Evolutionary conservation across 2,888 invertebrate species (phyloP).

Genomic region (Cecidostiba fungosa): DNA sequence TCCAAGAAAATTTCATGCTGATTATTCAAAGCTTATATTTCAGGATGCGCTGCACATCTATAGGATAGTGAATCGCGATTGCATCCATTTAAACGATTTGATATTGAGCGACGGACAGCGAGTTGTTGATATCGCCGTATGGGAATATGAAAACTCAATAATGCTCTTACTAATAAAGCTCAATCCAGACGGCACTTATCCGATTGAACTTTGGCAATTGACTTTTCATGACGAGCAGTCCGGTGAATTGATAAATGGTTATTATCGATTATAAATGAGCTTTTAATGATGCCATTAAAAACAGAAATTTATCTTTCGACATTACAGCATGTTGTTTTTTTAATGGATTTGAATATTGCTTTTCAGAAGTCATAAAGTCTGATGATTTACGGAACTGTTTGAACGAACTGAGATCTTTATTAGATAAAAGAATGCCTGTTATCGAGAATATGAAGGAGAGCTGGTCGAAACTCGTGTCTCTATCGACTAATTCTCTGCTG

Average conservation of each 20-base stretch:
- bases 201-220: slow-evolving; percentile 68
- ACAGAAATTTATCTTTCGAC: no score
- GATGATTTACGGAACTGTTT: slow-evolving; percentile 65
- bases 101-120: slow-evolving; percentile 59
- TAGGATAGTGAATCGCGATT: slow-evolving; percentile 65
- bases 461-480: slow-evolving; percentile 67
- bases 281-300: neutral
- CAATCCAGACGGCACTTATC: slow-evolving; percentile 57
- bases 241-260: slow-evolving; percentile 11
- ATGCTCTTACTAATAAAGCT: slow-evolving; percentile 67
- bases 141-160: slow-evolving; percentile 61
- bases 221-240: slow-evolving; percentile 14
- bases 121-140: slow-evolving; percentile 68
- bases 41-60: slow-evolving; percentile 69
- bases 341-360: neutral
- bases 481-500: slow-evolving; percentile 60
- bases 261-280: neutral
- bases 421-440: slow-evolving; percentile 66
- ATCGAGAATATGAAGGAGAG: slow-evolving; percentile 66
- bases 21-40: neutral
- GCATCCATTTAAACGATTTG: slow-evolving; percentile 58
- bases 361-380: slow-evolving; percentile 7
- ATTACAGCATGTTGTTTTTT: no score
- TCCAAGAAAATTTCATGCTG: neutral
- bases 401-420: slow-evolving; percentile 65